Base-by-base conservation (phyloP, 2,113 vertebrate genomes). In the Urocynchramus pylzowi region DNA sequence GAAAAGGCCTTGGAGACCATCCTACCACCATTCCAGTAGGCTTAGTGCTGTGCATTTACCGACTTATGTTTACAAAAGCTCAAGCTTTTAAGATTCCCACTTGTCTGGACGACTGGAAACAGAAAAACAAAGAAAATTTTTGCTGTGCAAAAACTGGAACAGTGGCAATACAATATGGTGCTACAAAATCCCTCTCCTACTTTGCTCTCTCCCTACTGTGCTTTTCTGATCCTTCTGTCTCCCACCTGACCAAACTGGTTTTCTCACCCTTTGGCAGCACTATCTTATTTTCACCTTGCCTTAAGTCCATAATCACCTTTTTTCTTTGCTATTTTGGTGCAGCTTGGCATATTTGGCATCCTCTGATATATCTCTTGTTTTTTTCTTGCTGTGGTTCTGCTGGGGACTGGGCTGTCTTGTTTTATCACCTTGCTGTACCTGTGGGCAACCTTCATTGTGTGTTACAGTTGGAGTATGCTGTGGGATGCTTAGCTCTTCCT, bases 11-110 rank as follows among this genome's bases (percentile, higher is more conserved):
- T 49, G 67, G 42, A 84, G 54, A 84, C 14, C 27, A 70, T 7
- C 2, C 11, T 47, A 4, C 17, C 16, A 24, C 17, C 9, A 11
- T 30, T 42, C 0, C 1, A 59, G 17, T 27, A 24, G 31, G 10
- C 16, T 87, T 54, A 87, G 28, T 3, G 4, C 23, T 39, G 16
- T 21, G 12, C 42, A 54, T 28, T 70, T 45, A 57, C 12, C 1
- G 0, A n/a, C 54, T 45, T 82, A 65, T 74, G 27, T 77, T 68
- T n/a, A 77, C 16, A 42, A 65, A 89, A 70, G 5, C 9, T 31
- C 3, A 7, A 56, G 49, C 18, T 76, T 93, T 89, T 53, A 80
- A 26, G 15, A 42, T 22, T 76, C 39, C 9, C 37, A 35, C 20
- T 74, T 53, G 10, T 54, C 33, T 71, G 26, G 47, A 85, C 65